Conservation (phyloP, 1,140 invertebrate species). For the Heterodera carotae region DNA sequence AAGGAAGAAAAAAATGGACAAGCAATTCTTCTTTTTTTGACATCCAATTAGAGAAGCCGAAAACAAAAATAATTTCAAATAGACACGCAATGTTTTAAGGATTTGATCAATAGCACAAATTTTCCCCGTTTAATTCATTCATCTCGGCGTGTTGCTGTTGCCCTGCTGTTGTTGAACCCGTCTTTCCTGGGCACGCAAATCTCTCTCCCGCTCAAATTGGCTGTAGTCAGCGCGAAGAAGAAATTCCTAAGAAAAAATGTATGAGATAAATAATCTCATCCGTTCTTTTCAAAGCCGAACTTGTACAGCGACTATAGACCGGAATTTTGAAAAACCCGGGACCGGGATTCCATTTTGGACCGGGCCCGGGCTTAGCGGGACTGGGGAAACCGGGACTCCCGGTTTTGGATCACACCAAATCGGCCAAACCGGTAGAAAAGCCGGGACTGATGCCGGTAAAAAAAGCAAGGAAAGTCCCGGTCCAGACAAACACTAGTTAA, state of each 20-base stretch:
- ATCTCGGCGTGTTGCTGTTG: neutral
- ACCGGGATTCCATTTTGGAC: no score
- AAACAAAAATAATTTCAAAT: neutral
- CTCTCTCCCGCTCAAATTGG: slow-evolving; percentile 45
- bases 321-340: no score
- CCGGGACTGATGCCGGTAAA: no score
- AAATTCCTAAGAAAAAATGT: slow-evolving; percentile 35
- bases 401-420: no score
- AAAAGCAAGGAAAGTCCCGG: no score
- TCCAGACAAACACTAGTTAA: no score
- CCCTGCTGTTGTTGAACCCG: slow-evolving; percentile 17
- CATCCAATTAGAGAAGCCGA: neutral
- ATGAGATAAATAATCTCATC: no score
- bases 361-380: no score
- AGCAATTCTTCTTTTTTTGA: neutral
- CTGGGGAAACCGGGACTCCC: no score
- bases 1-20: neutral
- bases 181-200: slow-evolving; percentile 36
- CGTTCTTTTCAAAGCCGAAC: no score
- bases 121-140: neutral
- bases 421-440: no score
- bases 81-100: neutral
- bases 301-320: no score
- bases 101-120: neutral
- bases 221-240: slow-evolving; percentile 37